Evolutionary conservation across 2,797 vertebrate genomes (phyloP), one percentile per base, ranked within the genome.

Genomic region (Smutsia gigantea): DNA sequence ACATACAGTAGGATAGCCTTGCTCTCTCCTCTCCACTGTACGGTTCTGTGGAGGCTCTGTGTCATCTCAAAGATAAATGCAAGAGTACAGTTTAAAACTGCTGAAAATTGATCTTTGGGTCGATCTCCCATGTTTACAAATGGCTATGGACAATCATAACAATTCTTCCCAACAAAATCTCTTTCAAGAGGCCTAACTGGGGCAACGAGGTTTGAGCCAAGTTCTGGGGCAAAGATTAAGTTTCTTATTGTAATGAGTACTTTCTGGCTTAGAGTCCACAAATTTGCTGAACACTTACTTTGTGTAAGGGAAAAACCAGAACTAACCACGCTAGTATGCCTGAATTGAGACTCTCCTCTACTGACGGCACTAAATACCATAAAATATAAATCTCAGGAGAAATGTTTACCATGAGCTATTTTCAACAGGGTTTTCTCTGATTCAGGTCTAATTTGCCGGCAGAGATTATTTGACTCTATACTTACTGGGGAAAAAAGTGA

Each of bases 111-210:
- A 13, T 89, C 25, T 46, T 21, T 25, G 84, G 68, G 64, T 74
- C 93, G 49, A 66, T 84, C 12, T 82, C 12, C 8, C 31, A 29
- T 74, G 29, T 91, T 97, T 87, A 51, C 46, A 93, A 79, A 71
- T 92, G 19, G 37, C 7, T 3, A 31, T 34, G 3, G 55, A 42
- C 21, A 83, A 66, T 94, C 39, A 51, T 21, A 90, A 42, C 4
- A 75, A 19, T 64, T 55, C n/a, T 61, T 90, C 15, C 10, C 31
- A 92, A 79, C 55, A 63, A 86, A 85, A 82, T 71, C 7, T 55
- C 39, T 89, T 84, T 77, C 6, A 27, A 77, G 1, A 9, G 18
- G 11, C 87, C 42, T 85, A 92, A 79, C 31, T 63, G 23, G 39
- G 25, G 77, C 18, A 85, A 77, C 12, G 15, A 69, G 66, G 63